Percentiles rank a stretch among this genome's conserved stretches.
phyloP scores from a whole-genome alignment of 2,888 invertebrate species.

The Lithophane semibrunnea region DNA sequence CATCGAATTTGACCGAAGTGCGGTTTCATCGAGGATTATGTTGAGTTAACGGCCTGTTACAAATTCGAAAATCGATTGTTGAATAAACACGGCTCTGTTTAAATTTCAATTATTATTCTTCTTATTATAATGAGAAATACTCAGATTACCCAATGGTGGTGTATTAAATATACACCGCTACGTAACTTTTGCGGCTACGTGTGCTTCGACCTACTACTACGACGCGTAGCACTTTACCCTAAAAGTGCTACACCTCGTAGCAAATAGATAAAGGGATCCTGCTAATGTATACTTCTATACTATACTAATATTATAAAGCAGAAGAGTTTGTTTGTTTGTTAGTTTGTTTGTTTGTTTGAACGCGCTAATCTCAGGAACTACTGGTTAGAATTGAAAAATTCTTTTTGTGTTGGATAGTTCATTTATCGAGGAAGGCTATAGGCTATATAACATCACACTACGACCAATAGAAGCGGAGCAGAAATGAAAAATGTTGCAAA shows the following conservation, averaged over 20 bases:
- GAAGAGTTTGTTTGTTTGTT: too few species aligned
- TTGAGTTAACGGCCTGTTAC: slow-evolving; percentile 51
- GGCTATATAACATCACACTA: too few species aligned
- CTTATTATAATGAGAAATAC: background rate
- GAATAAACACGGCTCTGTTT: slow-evolving; percentile 23
- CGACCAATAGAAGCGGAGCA: too few species aligned
- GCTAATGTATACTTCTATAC: background rate
- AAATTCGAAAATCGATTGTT: slow-evolving; percentile 57
- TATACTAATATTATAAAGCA: too few species aligned
- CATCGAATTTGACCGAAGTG: slow-evolving; percentile 74
- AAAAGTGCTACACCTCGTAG: slow-evolving; percentile 14
- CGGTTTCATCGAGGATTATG: slow-evolving; percentile 51
- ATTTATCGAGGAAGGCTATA: too few species aligned
- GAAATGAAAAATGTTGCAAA: too few species aligned
- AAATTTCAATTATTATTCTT: slow-evolving; percentile 14
- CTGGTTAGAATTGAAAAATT: too few species aligned
- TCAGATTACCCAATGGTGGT: background rate
- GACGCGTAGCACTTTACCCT: slow-evolving; percentile 4
- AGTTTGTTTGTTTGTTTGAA: too few species aligned
- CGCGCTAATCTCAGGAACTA: too few species aligned
- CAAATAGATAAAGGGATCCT: background rate
- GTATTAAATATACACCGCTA: background rate
- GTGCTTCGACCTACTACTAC: background rate
- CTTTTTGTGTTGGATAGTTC: too few species aligned
- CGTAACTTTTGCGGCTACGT: background rate